These are phyloP conservation scores for Aythya baeri DNA, from an alignment of 2,113 vertebrate genomes.

Conservation along the genomic window DNA sequence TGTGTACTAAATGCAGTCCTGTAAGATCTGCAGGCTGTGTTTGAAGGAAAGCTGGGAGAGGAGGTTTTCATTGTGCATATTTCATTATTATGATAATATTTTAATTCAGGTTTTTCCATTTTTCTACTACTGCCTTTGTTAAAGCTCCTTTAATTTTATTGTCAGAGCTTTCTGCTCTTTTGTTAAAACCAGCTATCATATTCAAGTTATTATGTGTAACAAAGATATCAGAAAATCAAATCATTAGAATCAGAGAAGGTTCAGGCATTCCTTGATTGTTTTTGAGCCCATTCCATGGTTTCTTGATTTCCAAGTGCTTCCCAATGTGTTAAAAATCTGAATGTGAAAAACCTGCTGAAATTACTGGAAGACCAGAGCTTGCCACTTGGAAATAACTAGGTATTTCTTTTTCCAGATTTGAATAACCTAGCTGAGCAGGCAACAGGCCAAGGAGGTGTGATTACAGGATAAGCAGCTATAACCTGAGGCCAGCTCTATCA, in stretches of 20 bases:
- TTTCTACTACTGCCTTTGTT: background rate
- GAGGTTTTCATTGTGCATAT: background rate
- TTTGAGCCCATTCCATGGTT: background rate
- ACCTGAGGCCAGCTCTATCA: background rate
- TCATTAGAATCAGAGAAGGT: background rate
- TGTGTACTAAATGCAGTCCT: background rate
- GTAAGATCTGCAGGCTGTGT: background rate
- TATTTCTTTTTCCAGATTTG: background rate
- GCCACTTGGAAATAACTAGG: background rate
- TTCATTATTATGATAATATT: background rate
- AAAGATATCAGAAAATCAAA: constrained; percentile 16
- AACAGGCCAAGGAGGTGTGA: background rate
- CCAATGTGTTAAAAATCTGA: background rate
- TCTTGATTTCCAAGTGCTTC: background rate
- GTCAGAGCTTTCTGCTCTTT: background rate
- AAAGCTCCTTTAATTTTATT: background rate
- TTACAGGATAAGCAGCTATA: background rate
- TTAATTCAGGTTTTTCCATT: background rate
- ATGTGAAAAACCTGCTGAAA: background rate
- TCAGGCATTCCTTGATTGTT: background rate
- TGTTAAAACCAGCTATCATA: background rate
- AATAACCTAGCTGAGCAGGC: background rate
- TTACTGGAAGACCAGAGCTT: background rate
- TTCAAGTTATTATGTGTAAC: background rate
- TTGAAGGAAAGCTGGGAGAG: background rate